phyloP scores from a whole-genome alignment of 2,113 vertebrate genomes.

The Octodon degus region DNA sequence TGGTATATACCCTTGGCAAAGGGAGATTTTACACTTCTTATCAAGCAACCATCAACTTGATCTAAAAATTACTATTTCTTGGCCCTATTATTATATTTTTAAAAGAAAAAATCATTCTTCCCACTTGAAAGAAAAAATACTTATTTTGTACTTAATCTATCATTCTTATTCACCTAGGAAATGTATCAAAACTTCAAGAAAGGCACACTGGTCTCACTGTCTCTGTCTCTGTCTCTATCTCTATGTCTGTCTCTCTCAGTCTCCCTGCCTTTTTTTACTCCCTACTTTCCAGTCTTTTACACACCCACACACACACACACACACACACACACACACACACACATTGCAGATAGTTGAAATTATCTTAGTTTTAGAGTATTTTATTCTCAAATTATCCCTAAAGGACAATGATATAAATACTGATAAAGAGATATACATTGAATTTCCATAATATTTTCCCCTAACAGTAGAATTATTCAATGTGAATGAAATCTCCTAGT shows the following conservation, averaged over 20 bases:
- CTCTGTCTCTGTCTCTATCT: neutral
- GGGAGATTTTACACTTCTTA: neutral
- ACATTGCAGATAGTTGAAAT: constrained; percentile 45
- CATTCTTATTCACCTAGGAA: constrained; percentile 43
- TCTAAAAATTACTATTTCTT: constrained; percentile 50
- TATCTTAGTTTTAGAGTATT: constrained; percentile 65
- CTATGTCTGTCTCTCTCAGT: neutral
- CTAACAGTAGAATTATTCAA: constrained; percentile 79
- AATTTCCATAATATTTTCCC: constrained; percentile 70
- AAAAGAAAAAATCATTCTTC: constrained; percentile 52
- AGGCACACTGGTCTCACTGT: neutral
- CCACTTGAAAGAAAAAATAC: neutral
- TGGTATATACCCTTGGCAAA: neutral
- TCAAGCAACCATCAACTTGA: neutral
- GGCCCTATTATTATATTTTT: neutral
- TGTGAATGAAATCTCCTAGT: constrained; percentile 77
- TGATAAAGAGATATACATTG: constrained; percentile 68
- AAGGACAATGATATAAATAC: constrained; percentile 56
- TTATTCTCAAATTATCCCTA: constrained; percentile 56
- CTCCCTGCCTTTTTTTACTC: neutral
- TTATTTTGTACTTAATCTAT: constrained; percentile 52
- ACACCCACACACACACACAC: neutral
- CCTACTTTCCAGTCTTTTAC: neutral
- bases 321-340: neutral
- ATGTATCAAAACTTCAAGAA: constrained; percentile 43